Conservation (phyloP, 1,140 invertebrate genomes). For the Cydia amplana region DNA sequence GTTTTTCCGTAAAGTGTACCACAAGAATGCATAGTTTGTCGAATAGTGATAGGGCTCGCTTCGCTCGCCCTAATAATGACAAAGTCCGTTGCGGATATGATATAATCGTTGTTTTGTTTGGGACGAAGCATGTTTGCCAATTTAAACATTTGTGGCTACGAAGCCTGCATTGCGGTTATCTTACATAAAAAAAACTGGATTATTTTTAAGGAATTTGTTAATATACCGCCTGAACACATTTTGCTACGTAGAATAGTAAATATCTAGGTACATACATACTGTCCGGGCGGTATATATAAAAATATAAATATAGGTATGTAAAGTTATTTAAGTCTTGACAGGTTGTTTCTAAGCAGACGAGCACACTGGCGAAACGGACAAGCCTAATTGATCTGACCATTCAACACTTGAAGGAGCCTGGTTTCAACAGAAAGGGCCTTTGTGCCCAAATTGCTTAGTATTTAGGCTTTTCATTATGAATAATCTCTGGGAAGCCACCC, state of each 20-base stretch:
- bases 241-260: background rate
- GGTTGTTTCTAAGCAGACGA: background rate
- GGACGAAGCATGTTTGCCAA: no score
- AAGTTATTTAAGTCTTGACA: background rate
- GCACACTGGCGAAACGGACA: background rate
- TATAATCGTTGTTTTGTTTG: no score
- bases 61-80: no score
- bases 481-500: constrained; percentile 28
- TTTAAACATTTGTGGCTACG: no score
- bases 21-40: no score
- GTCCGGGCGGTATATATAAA: background rate
- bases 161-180: no score
- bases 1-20: no score
- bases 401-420: background rate
- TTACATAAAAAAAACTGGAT: no score
- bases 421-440: background rate
- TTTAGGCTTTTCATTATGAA: constrained; percentile 28
- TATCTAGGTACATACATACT: background rate
- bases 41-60: no score
- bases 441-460: constrained; percentile 25
- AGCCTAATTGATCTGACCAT: constrained; percentile 13
- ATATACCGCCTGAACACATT: no score
- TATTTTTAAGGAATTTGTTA: no score
- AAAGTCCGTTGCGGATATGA: no score
- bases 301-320: background rate